Percentiles rank a stretch among this genome's conserved stretches.
phyloP scores from a whole-genome alignment of 2,888 invertebrate species.

The Rhagonycha fulva region DNA sequence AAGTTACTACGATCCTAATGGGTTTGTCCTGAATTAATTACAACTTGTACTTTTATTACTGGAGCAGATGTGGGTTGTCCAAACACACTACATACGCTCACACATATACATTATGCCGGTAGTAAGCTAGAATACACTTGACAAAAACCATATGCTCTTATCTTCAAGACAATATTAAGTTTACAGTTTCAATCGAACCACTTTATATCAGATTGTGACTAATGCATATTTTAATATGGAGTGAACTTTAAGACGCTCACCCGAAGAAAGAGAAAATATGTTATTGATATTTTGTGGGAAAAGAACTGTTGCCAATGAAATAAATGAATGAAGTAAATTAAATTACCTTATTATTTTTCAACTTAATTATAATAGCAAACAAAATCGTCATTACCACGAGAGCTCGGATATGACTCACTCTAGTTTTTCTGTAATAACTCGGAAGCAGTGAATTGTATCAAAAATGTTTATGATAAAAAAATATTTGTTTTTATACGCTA shows the following conservation, averaged over 20 bases:
- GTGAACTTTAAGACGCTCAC: background rate
- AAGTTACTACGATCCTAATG: conserved; percentile 4
- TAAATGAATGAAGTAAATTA: no score
- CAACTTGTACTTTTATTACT: conserved; percentile 7
- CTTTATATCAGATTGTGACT: background rate
- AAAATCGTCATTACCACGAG: no score
- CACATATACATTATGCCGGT: conserved; percentile 19
- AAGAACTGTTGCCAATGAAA: background rate
- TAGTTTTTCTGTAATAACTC: no score
- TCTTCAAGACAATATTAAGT: conserved; percentile 1
- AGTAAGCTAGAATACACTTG: conserved; percentile 24
- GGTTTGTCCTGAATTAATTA: conserved; percentile 7
- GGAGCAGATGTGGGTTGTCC: conserved; percentile 11
- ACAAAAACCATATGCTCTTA: conserved; percentile 20
- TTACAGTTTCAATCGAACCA: background rate
- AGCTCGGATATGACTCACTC: no score
- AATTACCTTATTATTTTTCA: no score
- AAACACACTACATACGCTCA: conserved; percentile 6
- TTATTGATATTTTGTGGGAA: background rate
- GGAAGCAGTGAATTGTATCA: no score
- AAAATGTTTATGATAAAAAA: no score
- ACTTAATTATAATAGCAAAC: no score
- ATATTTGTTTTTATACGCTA: no score
- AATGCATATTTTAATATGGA: background rate
- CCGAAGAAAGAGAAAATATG: background rate